Evolutionary conservation across 2,797 vertebrate species (phyloP).

Genomic region (Xenopus petersii): DNA sequence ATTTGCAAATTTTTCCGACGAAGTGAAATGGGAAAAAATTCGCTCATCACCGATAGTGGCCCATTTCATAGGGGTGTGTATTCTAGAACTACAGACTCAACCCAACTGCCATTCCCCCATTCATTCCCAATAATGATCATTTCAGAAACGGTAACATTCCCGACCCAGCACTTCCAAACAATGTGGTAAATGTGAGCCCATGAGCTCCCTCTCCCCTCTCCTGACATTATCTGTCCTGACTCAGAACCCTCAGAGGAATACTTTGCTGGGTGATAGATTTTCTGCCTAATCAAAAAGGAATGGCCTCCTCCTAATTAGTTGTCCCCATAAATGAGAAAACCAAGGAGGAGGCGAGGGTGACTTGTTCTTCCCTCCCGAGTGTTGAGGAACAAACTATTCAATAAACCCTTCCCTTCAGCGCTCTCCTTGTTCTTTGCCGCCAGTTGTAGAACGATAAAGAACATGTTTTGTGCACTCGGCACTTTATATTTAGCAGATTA

Average conservation of each 20-base stretch:
- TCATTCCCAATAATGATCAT: no score
- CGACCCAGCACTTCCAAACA: background rate
- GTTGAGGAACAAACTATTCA: background rate
- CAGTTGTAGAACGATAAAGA: no score
- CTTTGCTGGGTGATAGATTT: conserved; percentile 23
- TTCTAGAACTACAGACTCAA: no score
- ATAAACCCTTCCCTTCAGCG: background rate
- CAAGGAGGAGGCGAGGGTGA: background rate
- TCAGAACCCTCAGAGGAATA: conserved; percentile 11
- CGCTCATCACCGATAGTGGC: no score
- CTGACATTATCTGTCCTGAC: conserved; percentile 4
- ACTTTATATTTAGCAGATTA: no score
- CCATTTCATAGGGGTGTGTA: no score
- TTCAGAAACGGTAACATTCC: no score
- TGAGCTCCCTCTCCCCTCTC: background rate
- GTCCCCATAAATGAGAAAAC: conserved; percentile 18
- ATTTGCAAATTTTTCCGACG: no score
- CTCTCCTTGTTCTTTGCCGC: no score
- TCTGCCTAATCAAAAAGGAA: conserved; percentile 30
- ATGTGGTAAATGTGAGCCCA: background rate
- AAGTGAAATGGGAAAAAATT: no score
- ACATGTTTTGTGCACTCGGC: no score
- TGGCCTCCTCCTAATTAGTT: conserved; percentile 16
- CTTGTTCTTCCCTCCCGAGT: background rate
- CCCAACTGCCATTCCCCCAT: no score